phyloP scores from a whole-genome alignment of 2,888 invertebrate genomes.

The Sphaeridia pumilis region DNA sequence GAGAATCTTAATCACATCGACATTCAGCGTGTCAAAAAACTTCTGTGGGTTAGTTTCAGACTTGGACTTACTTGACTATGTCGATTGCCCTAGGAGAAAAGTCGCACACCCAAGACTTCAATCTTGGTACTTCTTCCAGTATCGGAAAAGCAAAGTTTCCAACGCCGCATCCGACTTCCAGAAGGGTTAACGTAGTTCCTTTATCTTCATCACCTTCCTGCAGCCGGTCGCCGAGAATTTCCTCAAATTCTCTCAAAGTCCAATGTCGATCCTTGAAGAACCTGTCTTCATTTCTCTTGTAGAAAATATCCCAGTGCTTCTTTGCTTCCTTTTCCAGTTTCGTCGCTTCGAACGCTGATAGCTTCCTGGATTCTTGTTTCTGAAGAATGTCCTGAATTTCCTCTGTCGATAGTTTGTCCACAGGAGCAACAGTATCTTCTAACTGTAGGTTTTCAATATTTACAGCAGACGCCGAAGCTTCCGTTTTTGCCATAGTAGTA shows the following conservation, averaged over 20 bases:
- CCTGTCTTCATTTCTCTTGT: slow-evolving; percentile 81
- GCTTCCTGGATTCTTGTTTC: slow-evolving; percentile 56
- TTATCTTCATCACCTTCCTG: slow-evolving; percentile 37
- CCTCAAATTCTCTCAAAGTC: slow-evolving; percentile 88
- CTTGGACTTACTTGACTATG: slow-evolving; percentile 61
- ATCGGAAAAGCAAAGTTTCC: slow-evolving; percentile 93
- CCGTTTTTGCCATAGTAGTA: no score
- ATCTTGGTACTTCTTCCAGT: slow-evolving; percentile 60
- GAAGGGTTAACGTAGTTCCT: slow-evolving; percentile 38
- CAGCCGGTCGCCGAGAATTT: slow-evolving; percentile 50
- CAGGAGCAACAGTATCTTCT: no score
- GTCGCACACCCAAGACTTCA: slow-evolving; percentile 78
- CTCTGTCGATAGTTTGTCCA: slow-evolving; percentile 38
- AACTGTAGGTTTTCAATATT: no score
- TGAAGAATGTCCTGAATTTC: slow-evolving; percentile 51
- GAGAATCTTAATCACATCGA: background rate
- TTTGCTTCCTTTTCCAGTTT: slow-evolving; percentile 70
- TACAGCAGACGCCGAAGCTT: no score
- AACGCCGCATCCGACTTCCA: slow-evolving; percentile 63
- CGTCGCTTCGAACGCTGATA: slow-evolving; percentile 60
- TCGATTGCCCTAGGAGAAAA: slow-evolving; percentile 82
- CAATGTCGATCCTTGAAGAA: slow-evolving; percentile 95
- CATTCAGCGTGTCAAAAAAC: no score
- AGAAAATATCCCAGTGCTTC: slow-evolving; percentile 92
- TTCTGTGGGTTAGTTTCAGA: no score